Evolutionary conservation across 2,888 invertebrate species (phyloP).

Genomic region (Meloe dianella): DNA sequence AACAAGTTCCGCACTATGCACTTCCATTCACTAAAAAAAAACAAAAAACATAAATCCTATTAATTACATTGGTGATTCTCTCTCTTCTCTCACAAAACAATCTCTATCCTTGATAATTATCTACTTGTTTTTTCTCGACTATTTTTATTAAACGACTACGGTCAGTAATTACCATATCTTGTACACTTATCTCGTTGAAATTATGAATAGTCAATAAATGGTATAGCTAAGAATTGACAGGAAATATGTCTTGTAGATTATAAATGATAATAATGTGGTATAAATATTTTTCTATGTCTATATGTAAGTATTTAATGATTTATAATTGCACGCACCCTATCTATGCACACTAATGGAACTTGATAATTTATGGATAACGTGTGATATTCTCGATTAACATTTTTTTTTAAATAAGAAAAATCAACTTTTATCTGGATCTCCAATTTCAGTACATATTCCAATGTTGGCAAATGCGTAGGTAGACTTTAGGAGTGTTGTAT

Average conservation of each 20-base stretch:
- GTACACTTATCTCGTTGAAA: conserved; percentile 26
- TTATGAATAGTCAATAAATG: conserved; percentile 34
- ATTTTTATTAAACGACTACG: conserved; percentile 28
- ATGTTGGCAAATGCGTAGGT: conserved; percentile 31
- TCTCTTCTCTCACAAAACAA: too few species aligned
- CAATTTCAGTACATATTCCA: conserved; percentile 20
- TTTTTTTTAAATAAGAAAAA: neutral
- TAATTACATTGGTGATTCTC: too few species aligned
- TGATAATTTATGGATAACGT: conserved; percentile 22
- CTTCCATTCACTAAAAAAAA: too few species aligned
- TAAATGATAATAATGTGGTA: conserved; percentile 28
- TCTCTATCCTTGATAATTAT: too few species aligned
- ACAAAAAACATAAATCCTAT: too few species aligned
- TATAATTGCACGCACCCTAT: conserved; percentile 23
- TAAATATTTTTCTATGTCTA: conserved; percentile 33
- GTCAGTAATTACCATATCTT: conserved; percentile 33
- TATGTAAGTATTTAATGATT: conserved; percentile 27
- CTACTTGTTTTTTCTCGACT: conserved; percentile 15
- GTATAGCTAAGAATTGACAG: conserved; percentile 29
- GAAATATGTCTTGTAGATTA: conserved; percentile 35
- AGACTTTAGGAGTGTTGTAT: conserved; percentile 29
- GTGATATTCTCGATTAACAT: conserved; percentile 19
- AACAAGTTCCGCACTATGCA: too few species aligned
- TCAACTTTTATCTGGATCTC: neutral
- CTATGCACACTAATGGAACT: conserved; percentile 14